phyloP scores from a whole-genome alignment of 2,113 vertebrate species.

The Plestiodon gilberti region DNA sequence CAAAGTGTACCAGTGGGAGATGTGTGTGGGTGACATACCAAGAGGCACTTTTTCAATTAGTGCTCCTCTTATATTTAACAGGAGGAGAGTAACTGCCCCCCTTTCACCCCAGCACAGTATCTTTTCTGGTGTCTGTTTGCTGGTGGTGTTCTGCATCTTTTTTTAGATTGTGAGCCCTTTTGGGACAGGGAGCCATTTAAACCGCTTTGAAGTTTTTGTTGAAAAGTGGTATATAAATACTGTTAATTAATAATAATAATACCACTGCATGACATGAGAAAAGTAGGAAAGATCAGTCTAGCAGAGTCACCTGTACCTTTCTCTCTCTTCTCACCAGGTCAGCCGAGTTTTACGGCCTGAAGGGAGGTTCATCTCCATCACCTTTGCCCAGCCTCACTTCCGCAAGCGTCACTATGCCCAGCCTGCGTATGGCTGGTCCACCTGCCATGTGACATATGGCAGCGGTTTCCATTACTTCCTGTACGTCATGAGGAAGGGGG shows the following conservation, averaged over 20 bases:
- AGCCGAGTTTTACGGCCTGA: constrained; percentile 84
- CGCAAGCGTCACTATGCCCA: constrained; percentile 87
- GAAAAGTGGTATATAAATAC: too few species aligned
- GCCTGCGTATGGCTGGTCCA: constrained; percentile 83
- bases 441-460: constrained; percentile 81
- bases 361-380: constrained; percentile 90
- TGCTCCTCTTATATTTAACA: too few species aligned
- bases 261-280: background rate
- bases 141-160: too few species aligned
- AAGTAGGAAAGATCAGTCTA: too few species aligned
- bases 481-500: constrained; percentile 88
- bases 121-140: too few species aligned
- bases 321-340: constrained; percentile 74
- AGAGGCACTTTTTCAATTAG: too few species aligned
- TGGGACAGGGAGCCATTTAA: too few species aligned
- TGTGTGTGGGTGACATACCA: background rate
- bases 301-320: background rate
- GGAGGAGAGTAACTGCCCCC: too few species aligned
- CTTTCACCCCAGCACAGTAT: too few species aligned
- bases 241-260: too few species aligned
- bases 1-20: background rate
- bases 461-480: constrained; percentile 87
- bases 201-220: too few species aligned
- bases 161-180: too few species aligned
- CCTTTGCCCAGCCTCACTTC: constrained; percentile 89